A percentile compares a stretch with the other conserved stretches of the same genome.
Conservation (phyloP, 2,113 vertebrate genomes). For the Microtus richardsoni region DNA sequence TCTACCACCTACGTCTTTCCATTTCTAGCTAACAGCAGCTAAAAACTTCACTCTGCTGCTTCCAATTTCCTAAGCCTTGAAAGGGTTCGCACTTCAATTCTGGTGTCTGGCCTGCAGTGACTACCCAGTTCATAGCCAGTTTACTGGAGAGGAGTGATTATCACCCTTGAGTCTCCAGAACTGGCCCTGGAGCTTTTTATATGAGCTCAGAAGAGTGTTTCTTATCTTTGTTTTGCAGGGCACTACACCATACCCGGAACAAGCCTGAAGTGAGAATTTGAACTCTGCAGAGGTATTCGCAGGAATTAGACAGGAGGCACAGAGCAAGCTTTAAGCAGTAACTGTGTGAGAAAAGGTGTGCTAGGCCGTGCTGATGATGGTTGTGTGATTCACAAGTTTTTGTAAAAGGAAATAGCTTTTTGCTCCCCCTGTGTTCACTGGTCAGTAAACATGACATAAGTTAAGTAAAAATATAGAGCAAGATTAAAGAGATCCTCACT, state of each 20-base stretch:
- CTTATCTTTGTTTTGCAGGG: slow-evolving; percentile 25
- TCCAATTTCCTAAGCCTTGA: slow-evolving; percentile 55
- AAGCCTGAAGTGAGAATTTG: slow-evolving; percentile 36
- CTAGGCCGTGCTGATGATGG: not conserved
- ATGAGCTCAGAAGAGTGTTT: slow-evolving; percentile 1
- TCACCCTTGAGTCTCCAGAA: slow-evolving; percentile 28
- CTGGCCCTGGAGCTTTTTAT: slow-evolving; percentile 14
- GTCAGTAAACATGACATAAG: slow-evolving; percentile 44
- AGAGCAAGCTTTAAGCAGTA: slow-evolving; percentile 40
- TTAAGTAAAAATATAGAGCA: slow-evolving; percentile 29
- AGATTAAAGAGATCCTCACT: slow-evolving; percentile 34
- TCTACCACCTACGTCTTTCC: not conserved
- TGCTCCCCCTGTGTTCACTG: not conserved
- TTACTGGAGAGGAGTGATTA: slow-evolving; percentile 58
- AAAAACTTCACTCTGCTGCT: slow-evolving; percentile 22
- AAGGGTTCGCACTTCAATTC: slow-evolving; percentile 44
- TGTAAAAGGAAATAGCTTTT: slow-evolving; percentile 45
- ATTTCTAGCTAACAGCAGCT: slow-evolving; percentile 50
- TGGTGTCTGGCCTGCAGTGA: not conserved
- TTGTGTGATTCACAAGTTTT: slow-evolving; percentile 44
- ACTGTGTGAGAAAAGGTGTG: slow-evolving; percentile 28
- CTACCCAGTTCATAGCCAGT: slow-evolving; percentile 32
- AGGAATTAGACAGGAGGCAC: slow-evolving; percentile 13
- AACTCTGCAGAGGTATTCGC: not conserved
- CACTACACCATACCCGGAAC: not conserved